Base-by-base conservation (phyloP, 2,113 vertebrate genomes). In the Perognathus longimembris region DNA sequence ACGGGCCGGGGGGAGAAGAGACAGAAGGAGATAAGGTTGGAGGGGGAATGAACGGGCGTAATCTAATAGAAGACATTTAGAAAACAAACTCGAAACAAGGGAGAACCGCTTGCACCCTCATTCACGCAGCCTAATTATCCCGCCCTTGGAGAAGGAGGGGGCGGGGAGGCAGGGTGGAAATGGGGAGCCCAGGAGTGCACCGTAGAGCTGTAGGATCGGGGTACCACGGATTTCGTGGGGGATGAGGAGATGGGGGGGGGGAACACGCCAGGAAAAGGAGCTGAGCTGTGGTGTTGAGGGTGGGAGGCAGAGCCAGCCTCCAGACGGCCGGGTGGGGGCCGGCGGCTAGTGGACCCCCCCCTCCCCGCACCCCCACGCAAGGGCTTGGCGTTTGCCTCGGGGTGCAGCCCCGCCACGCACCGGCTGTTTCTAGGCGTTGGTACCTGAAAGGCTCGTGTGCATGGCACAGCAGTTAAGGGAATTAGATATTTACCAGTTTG, bases 401-500 rank as follows among this genome's bases (percentile, higher is more conserved):
- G 97, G 94, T 77, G 40, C 90, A 86, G n/a, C n/a, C n/a, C 88
- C 24, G 57, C 93, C 83, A 40, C 83, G 34, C 95, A 9, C 76
- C 4, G 84, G 87, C 92, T 14, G 89, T 85, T 95, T 82, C 17
- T 0, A 85, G 83, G 69, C 84, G 89, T 96, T 87, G 84, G 96
- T 80, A 66, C 92, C 80, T 86, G 94, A 96, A 93, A 91, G 93
- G 96, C 94, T 18, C 73, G 91, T 80, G 95, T 91, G 97, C 95
- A 76, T 92, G 89, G 96, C 94, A 81, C 91, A 94, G 97, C 97
- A 96, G 98, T 98, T 97, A 98, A 98, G 98, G 98, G 98, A 98
- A 98, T 98, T 98, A 98, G 98, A 98, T 99, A 98, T 99, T 99
- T 99, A 98, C 98, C 98, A 98, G 98, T 98, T 97, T 97, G 98